These are phyloP conservation scores for Drosophila rhopaloa DNA, from an alignment of 1,140 invertebrate species.

Conservation along the genomic window DNA sequence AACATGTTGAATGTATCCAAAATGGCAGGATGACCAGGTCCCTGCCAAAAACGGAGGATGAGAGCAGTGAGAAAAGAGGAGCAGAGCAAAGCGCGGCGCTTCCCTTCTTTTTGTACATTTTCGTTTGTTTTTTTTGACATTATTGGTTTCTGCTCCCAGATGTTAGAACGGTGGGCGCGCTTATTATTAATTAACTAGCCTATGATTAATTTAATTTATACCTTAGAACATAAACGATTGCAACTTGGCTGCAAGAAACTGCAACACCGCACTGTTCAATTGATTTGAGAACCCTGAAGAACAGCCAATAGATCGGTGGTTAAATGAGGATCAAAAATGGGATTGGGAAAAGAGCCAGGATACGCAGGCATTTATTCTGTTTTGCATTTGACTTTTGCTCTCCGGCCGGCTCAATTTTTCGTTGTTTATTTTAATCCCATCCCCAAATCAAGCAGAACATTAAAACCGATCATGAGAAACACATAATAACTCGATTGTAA, in stretches of 20 bases:
- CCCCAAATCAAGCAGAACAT: constrained; percentile 21
- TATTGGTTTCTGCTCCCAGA: constrained; percentile 54
- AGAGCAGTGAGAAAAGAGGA: constrained; percentile 20
- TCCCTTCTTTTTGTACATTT: constrained; percentile 61
- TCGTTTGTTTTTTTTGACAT: constrained; percentile 57
- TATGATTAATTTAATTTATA: constrained; percentile 73
- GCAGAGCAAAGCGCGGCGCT: constrained; percentile 51
- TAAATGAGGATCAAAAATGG: not conserved
- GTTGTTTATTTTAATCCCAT: constrained; percentile 24
- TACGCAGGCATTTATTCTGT: constrained; percentile 40
- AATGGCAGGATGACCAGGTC: constrained; percentile 53
- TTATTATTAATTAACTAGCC: constrained; percentile 61
- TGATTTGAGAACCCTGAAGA: constrained; percentile 26
- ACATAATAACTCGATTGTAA: constrained; percentile 60
- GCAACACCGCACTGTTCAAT: constrained; percentile 43
- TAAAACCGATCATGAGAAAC: constrained; percentile 56
- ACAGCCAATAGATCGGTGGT: constrained; percentile 10
- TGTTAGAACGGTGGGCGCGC: constrained; percentile 48
- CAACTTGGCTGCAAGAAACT: constrained; percentile 58
- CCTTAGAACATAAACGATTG: constrained; percentile 66
- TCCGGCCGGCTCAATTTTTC: constrained; percentile 15
- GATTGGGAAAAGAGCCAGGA: constrained; percentile 18
- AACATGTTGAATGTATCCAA: constrained; percentile 64
- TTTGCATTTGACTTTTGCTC: constrained; percentile 34
- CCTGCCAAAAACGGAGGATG: constrained; percentile 25